Evolutionary conservation across 2,797 vertebrate species (phyloP).

Genomic region (Catamblyrhynchus diadema): DNA sequence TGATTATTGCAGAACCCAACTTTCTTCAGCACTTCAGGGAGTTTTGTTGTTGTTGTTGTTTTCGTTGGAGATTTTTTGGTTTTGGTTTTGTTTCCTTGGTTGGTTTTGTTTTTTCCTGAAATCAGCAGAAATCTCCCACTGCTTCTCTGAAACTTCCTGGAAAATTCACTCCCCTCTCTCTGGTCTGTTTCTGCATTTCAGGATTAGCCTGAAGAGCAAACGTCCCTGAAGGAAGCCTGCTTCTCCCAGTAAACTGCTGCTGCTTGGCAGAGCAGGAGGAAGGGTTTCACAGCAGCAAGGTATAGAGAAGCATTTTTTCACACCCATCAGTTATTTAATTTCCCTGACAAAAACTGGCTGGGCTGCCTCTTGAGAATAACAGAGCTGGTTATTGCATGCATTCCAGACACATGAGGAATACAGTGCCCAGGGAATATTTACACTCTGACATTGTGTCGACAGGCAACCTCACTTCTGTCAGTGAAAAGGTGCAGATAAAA

Average conservation of each 20-base stretch:
- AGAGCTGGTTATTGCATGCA: background rate
- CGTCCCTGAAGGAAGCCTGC: background rate
- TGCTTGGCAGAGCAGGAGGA: background rate
- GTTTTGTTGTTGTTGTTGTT: background rate
- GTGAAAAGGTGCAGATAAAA: background rate
- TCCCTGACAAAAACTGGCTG: constrained; percentile 15
- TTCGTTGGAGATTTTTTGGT: background rate
- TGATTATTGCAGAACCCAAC: background rate
- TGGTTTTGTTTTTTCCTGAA: background rate
- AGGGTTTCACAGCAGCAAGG: background rate
- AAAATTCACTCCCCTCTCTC: background rate
- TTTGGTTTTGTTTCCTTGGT: background rate
- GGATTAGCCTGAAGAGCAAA: background rate
- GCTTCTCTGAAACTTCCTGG: background rate
- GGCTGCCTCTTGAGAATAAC: background rate
- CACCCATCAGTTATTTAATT: background rate
- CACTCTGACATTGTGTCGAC: background rate
- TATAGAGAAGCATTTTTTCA: background rate
- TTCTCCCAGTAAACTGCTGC: background rate
- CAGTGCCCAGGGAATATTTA: background rate
- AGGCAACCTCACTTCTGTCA: background rate
- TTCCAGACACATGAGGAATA: background rate
- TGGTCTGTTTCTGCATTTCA: background rate
- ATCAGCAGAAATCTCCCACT: background rate
- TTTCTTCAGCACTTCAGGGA: background rate